Evolutionary conservation across 2,888 invertebrate species (phyloP), one percentile per base, ranked within the genome.

Genomic region (Fabriciana adippe): DNA sequence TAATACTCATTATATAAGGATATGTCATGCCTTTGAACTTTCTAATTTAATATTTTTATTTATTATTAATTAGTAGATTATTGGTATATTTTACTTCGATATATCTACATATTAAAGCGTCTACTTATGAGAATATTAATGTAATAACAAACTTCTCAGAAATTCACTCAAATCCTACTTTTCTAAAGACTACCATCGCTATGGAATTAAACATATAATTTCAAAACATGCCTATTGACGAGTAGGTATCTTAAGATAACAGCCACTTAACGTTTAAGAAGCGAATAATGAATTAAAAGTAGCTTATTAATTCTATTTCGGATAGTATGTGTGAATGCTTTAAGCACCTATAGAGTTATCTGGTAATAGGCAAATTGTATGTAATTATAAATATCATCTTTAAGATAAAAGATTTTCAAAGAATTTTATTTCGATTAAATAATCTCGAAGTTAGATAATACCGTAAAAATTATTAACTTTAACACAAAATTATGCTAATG

Each of bases 301-400:
- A 71, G 70, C 73, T 72, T 74, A 74, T 76, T 75, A 75, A 74
- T 71, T 68, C 64, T 70, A 69, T 72, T 70, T 73, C 15, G 15
- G 51, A 72, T 73, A 64, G 65, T 70, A 67, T 60, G 71, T 69
- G 67, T 69, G 68, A 59, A 57, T 57, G 57, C 48, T 59, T 59
- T 48, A 66, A 71, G 11, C 11, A 41, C 35, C 68, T 64, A 62
- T 64, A 70, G 66, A 70, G 69, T 60, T 65, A 69, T 64, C 21
- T 54, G 13, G 15, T 13, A 48, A 47, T 48, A 26, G 57, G 26
- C 13, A 48, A 59, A 48, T 59, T 59, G 47, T 59, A 47, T 48
- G 47, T 47, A 47, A 47, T 11, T 59, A 26, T 26, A 47, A 59
- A 47, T 26, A 13, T 48, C 26, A 48, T 26, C 47, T 5, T 48